Base-by-base conservation (phyloP, 2,888 invertebrate genomes). In the Tethea ocularis region DNA sequence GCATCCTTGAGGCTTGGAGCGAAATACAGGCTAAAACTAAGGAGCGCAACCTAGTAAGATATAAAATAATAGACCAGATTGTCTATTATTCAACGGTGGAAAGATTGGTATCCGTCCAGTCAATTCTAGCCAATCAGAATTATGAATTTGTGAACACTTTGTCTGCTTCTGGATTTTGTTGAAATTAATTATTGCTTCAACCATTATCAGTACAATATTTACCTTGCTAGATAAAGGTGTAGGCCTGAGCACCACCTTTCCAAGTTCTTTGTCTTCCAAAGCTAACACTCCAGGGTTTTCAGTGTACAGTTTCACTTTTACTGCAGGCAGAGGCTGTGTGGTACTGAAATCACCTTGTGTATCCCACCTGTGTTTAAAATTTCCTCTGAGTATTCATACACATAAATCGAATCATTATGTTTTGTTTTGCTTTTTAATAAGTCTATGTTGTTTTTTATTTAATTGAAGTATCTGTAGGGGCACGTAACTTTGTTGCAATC, bases 271-370 rank as follows among this genome's bases (percentile, higher is more conserved):
- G 85, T 99, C 99, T 91, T 99, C 99, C 60, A 99, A 94, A n/a
- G 99, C 98, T 57, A 99, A 93, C 94, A 99, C 98, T 58, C 98
- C 98, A 23, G 99, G 98, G 86, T 98, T 99, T 92, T 99, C 99
- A 0, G 99, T 99, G 86, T 98, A 99, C 36, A 99, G 92, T 88
- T 99, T 99, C 5, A 99, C 97, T 94, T 99, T 99, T 17, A 99
- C 99, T 22, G 97, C 96, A 52, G 99, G 99, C 65, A 99, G 94
- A 1, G 99, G 98, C 86, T 99, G 98, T 63, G 98, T 98, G 58
- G 99, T 99, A 72, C 98, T 97, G 91, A 99, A 99, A 91, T 99
- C 99, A 58, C 99, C 99, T 94, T 99, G 99, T 0, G 99, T 99
- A 83, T 99, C 99, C 99, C 99, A 99, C 95, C 98, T 98, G 62